Evolutionary conservation across 2,888 invertebrate species (phyloP).

Genomic region (Macrosoma leucophasiata): DNA sequence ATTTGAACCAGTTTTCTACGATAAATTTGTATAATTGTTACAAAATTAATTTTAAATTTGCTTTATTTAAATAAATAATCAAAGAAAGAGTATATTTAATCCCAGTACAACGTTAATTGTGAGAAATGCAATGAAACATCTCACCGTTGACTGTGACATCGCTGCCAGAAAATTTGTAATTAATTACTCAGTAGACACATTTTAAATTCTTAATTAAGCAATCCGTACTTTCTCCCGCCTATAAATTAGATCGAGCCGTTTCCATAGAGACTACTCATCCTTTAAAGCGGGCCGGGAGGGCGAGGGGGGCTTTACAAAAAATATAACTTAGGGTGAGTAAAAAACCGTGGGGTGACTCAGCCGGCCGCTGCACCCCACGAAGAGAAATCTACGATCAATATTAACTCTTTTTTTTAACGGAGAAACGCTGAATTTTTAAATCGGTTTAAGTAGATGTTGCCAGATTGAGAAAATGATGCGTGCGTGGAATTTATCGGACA

Average conservation of each 20-base stretch:
- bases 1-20: too few relatives aligned
- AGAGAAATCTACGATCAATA: slow-evolving; percentile 77
- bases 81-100: too few relatives aligned
- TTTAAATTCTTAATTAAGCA: slow-evolving; percentile 76
- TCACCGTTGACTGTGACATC: too few relatives aligned
- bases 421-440: slow-evolving; percentile 71
- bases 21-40: too few relatives aligned
- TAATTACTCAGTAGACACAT: slow-evolving; percentile 71
- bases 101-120: too few relatives aligned
- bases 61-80: too few relatives aligned
- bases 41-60: too few relatives aligned
- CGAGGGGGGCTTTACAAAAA: slow-evolving; percentile 67
- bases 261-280: slow-evolving; percentile 77
- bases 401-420: slow-evolving; percentile 75
- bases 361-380: slow-evolving; percentile 76
- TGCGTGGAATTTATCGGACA: slow-evolving; percentile 31
- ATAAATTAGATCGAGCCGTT: slow-evolving; percentile 76
- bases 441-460: slow-evolving; percentile 49
- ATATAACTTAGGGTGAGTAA: slow-evolving; percentile 77
- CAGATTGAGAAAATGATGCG: slow-evolving; percentile 23
- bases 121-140: too few relatives aligned
- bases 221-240: slow-evolving; percentile 74
- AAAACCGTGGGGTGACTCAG: slow-evolving; percentile 77
- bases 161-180: slow-evolving; percentile 69
- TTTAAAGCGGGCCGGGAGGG: slow-evolving; percentile 71